phyloP scores from a whole-genome alignment of 2,888 invertebrate species.

The Aromia moschata region DNA sequence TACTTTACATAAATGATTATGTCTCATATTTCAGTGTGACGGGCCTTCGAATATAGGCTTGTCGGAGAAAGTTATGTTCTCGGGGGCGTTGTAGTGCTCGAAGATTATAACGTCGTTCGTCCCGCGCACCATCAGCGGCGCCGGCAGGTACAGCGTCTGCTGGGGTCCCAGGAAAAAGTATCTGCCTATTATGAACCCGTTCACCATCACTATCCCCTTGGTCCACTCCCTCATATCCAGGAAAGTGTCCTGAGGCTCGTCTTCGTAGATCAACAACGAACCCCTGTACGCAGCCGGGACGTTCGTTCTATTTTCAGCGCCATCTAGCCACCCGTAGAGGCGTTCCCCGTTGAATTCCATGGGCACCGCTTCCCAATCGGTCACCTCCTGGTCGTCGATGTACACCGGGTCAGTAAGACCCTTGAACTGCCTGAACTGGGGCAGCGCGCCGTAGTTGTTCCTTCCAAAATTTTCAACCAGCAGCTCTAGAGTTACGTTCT shows the following conservation, averaged over 20 bases:
- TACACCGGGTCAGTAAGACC: conserved; percentile 61
- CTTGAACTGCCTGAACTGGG: conserved; percentile 50
- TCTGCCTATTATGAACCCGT: conserved; percentile 85
- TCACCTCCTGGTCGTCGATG: conserved; percentile 57
- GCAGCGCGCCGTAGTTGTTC: conserved; percentile 58
- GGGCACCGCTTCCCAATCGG: conserved; percentile 61
- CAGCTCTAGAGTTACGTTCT: conserved; percentile 56
- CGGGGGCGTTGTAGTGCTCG: conserved; percentile 52
- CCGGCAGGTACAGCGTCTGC: conserved; percentile 83
- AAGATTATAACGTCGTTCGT: conserved; percentile 57
- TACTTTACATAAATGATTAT: too few relatives aligned
- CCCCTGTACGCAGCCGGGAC: conserved; percentile 69
- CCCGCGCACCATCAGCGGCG: conserved; percentile 71
- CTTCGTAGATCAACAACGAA: conserved; percentile 58
- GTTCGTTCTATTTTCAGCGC: conserved; percentile 31
- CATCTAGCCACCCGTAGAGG: conserved; percentile 52
- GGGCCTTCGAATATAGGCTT: not conserved
- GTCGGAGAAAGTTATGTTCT: conserved; percentile 42
- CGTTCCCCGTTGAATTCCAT: conserved; percentile 61
- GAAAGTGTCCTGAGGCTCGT: conserved; percentile 76
- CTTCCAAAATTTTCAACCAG: conserved; percentile 83
- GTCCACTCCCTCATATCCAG: conserved; percentile 81
- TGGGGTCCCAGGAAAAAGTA: conserved; percentile 83
- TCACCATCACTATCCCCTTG: conserved; percentile 85
- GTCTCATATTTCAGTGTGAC: not conserved